Conservation (phyloP, 1,140 invertebrate species). For the Stegodyphus dumicola region DNA sequence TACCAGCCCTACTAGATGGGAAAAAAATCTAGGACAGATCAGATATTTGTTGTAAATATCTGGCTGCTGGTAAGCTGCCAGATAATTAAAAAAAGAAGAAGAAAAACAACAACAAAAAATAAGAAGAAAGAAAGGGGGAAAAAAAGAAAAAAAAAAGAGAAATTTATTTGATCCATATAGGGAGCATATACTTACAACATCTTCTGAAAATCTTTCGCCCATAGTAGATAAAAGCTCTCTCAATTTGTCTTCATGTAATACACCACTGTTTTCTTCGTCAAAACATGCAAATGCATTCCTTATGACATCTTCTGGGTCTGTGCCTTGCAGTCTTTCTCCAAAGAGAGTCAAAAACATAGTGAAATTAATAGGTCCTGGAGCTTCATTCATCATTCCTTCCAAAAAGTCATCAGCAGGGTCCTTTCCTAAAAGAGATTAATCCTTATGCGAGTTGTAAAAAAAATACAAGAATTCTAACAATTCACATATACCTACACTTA, state of each 20-base stretch:
- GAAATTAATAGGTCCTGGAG: slow-evolving; percentile 75
- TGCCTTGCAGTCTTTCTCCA: slow-evolving; percentile 74
- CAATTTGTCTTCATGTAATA: slow-evolving; percentile 72
- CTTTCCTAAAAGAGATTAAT: slow-evolving; percentile 68
- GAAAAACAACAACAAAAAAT: too few relatives aligned
- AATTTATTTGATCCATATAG: too few relatives aligned
- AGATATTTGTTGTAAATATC: too few relatives aligned
- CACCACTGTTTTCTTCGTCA: slow-evolving; percentile 73
- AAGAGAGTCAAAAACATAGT: slow-evolving; percentile 77
- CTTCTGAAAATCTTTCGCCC: slow-evolving; percentile 75
- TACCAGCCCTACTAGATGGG: too few relatives aligned
- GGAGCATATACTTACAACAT: slow-evolving; percentile 69
- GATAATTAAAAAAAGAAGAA: too few relatives aligned
- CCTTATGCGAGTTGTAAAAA: too few relatives aligned
- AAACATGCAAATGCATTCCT: slow-evolving; percentile 76
- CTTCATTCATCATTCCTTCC: slow-evolving; percentile 74
- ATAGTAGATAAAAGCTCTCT: slow-evolving; percentile 74
- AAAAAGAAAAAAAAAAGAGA: too few relatives aligned
- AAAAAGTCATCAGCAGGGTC: slow-evolving; percentile 72
- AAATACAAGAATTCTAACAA: too few relatives aligned
- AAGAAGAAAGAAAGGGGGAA: too few relatives aligned
- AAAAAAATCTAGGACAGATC: too few relatives aligned
- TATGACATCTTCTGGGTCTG: slow-evolving; percentile 75
- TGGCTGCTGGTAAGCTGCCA: too few relatives aligned
- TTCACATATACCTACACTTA: too few relatives aligned